A percentile compares a stretch with the other conserved stretches of the same genome.
Conservation (phyloP, 2,888 invertebrate species). For the Megaustenia siamemsis region DNA sequence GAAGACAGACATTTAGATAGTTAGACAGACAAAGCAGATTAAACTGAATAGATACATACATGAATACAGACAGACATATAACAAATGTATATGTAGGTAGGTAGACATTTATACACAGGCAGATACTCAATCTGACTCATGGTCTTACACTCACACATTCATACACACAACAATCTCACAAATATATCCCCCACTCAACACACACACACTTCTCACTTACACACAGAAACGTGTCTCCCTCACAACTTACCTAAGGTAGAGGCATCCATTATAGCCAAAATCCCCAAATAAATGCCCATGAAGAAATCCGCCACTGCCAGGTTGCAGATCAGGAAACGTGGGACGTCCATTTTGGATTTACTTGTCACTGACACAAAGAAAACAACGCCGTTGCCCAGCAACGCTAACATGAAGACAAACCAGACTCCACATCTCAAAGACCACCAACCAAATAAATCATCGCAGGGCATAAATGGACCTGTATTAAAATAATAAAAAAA, state of each 20-base stretch:
- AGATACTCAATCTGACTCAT: too few relatives aligned
- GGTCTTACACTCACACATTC: too few relatives aligned
- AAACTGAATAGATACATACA: background rate
- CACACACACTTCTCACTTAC: too few relatives aligned
- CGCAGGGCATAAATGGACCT: slow-evolving; percentile 96
- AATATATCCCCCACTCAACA: too few relatives aligned
- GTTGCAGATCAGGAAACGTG: slow-evolving; percentile 94
- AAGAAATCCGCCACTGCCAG: slow-evolving; percentile 97
- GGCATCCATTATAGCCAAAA: slow-evolving; percentile 96
- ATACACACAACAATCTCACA: too few relatives aligned
- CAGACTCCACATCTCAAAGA: slow-evolving; percentile 96
- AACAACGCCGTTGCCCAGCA: slow-evolving; percentile 97
- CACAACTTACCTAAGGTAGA: slow-evolving; percentile 86
- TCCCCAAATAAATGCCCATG: slow-evolving; percentile 96
- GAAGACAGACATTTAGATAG: background rate
- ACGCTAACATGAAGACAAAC: slow-evolving; percentile 96
- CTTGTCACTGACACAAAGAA: slow-evolving; percentile 95
- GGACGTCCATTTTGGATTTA: slow-evolving; percentile 96
- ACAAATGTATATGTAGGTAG: background rate
- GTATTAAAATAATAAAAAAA: too few relatives aligned
- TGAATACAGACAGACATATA: background rate
- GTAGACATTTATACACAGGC: too few relatives aligned
- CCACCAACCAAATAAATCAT: slow-evolving; percentile 98
- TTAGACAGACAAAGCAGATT: background rate
- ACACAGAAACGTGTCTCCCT: too few relatives aligned